phyloP scores from a whole-genome alignment of 92 coral and sea anemone species.

The Phenganax subtilis region DNA sequence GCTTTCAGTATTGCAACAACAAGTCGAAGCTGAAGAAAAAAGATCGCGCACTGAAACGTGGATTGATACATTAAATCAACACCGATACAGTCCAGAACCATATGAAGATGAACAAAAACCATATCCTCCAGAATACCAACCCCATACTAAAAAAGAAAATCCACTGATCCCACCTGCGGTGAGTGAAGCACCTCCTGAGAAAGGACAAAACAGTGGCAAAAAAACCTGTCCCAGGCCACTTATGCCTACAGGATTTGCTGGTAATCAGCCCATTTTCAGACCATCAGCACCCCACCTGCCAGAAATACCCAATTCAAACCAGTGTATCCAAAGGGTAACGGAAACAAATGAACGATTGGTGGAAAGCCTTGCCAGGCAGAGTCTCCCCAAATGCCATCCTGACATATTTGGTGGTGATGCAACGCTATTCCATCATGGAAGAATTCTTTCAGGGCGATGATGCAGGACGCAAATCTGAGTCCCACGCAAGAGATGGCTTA shows the following conservation, averaged over 20 bases:
- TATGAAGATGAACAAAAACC: neutral
- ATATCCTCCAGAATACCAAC: neutral
- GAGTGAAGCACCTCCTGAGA: neutral
- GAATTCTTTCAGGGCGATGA: constrained; percentile 47
- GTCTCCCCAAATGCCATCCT: constrained; percentile 51
- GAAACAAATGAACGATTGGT: constrained; percentile 35
- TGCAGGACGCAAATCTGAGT: constrained; percentile 42
- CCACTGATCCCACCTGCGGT: constrained; percentile 8
- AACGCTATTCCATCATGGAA: constrained; percentile 58
- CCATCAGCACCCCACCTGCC: neutral
- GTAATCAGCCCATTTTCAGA: neutral
- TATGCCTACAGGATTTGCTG: neutral
- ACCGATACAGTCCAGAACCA: neutral
- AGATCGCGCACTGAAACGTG: constrained; percentile 16
- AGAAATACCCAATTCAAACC: neutral
- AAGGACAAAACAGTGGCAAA: too few species aligned
- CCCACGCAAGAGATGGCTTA: constrained; percentile 54
- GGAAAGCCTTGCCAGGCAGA: constrained; percentile 36
- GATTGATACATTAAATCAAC: constrained; percentile 16
- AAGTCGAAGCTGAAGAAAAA: neutral
- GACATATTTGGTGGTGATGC: constrained; percentile 56
- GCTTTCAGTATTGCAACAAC: neutral
- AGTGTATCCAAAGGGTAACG: neutral
- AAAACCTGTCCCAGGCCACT: neutral
- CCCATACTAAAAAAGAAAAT: too few species aligned